Evolutionary conservation across 2,113 vertebrate species (phyloP), one percentile per base, ranked within the genome.

Genomic region (Centropristis striata): DNA sequence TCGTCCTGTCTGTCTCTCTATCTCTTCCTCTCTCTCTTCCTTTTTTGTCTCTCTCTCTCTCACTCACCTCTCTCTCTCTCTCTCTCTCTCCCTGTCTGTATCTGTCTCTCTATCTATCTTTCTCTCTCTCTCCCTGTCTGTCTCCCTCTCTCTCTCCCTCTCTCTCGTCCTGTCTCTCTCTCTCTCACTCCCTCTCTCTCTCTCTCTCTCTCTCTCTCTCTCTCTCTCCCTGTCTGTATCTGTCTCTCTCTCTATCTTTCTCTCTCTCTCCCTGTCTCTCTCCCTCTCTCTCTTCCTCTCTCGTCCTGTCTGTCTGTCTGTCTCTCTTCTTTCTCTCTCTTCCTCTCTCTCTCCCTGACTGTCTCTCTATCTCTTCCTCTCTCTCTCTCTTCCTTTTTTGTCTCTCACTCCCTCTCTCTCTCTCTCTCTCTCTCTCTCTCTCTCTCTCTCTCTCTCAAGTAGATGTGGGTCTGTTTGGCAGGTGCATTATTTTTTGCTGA

Each of bases 1-100:
- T 72, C 71, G n/a, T n/a, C n/a, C n/a, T n/a, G n/a, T n/a, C n/a
- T n/a, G n/a, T 85, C 73, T 86, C 46, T 86, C 86, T 89, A 84
- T 70, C 59, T 69, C 84, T 28, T 23, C 13, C 61, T 59, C 64
- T 44, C 57, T 42, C 61, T 41, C 46, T n/a, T n/a, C n/a, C n/a
- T n/a, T n/a, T n/a, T n/a, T n/a, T n/a, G n/a, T 83, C 42, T 41
- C 64, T 81, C 64, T 58, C 74, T 81, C 46, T 25, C 75, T 72
- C 71, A 84, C 73, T 86, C n/a, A n/a, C n/a, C 46, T 86, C 86
- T 89, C 85, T 70, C 59, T 69, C 84, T 28, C 37, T n/a, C 61
- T 59, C 64, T 44, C 57, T 42, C 61, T 41, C 46, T 83, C 42
- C n/a, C n/a, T n/a, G n/a, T n/a, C n/a, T n/a, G n/a, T n/a, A n/a